Conservation (phyloP, 2,888 invertebrate genomes). For the Amblyteles armatorius region DNA sequence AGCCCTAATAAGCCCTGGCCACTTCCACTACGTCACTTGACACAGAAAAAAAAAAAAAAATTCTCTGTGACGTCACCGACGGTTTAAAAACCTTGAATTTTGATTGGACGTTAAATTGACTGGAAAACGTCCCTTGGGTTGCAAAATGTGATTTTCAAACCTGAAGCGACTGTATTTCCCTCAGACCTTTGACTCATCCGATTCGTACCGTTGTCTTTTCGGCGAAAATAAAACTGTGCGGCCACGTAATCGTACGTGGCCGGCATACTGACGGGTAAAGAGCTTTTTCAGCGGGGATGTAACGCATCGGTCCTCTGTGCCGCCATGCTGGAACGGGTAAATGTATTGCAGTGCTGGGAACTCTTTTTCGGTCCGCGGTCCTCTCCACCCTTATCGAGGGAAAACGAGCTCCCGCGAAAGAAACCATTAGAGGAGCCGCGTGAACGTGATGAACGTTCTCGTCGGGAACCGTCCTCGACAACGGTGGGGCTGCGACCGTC, state of each 20-base stretch:
- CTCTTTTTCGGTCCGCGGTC: slow-evolving; percentile 14
- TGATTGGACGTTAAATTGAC: too few species aligned
- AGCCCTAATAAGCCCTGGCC: too few species aligned
- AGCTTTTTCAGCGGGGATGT: not conserved
- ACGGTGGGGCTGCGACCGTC: slow-evolving; percentile 1
- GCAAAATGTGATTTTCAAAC: too few species aligned
- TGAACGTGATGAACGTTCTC: slow-evolving; percentile 55
- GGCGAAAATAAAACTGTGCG: not conserved
- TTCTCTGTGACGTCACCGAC: not conserved
- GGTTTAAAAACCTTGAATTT: not conserved
- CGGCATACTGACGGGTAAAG: slow-evolving; percentile 21
- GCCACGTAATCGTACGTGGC: not conserved
- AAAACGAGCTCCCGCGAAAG: slow-evolving; percentile 29
- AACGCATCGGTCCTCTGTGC: slow-evolving; percentile 1
- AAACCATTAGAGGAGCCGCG: slow-evolving; percentile 53
- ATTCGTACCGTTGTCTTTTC: not conserved
- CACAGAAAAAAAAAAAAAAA: not conserved
- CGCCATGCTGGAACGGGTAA: not conserved
- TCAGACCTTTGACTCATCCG: not conserved
- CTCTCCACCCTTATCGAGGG: not conserved
- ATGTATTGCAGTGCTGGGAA: not conserved
- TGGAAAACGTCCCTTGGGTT: too few species aligned
- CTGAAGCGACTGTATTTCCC: not conserved
- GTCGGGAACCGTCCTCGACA: not conserved
- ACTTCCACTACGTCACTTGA: too few species aligned